Conservation (phyloP, 1,140 invertebrate genomes). For the Danaus plexippus region DNA sequence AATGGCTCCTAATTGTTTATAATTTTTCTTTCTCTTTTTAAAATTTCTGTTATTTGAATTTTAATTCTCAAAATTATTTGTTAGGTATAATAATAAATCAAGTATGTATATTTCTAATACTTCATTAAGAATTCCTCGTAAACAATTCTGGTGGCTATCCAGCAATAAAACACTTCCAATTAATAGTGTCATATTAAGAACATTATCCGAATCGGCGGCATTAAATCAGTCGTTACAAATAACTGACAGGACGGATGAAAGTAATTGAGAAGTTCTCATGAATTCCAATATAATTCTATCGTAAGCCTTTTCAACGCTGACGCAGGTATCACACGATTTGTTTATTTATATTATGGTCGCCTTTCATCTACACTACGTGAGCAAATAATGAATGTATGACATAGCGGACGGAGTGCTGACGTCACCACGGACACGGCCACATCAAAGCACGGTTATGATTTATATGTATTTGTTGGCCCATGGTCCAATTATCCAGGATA, state of each 20-base stretch:
- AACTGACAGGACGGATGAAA: slow-evolving; percentile 37
- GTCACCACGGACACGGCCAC: slow-evolving; percentile 57
- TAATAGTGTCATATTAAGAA: too few relatives aligned
- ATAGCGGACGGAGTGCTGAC: slow-evolving; percentile 31
- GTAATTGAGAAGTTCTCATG: slow-evolving; percentile 51
- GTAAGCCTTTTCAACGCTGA: slow-evolving; percentile 44
- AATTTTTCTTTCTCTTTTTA: too few relatives aligned
- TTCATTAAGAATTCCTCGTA: too few relatives aligned
- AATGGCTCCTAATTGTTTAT: too few relatives aligned
- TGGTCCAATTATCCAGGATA: slow-evolving; percentile 49
- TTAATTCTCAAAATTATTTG: too few relatives aligned
- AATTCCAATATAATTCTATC: slow-evolving; percentile 55
- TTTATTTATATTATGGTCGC: slow-evolving; percentile 65
- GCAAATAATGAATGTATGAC: slow-evolving; percentile 63
- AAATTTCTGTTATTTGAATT: too few relatives aligned
- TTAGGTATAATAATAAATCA: too few relatives aligned
- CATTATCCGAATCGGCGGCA: slow-evolving; percentile 2
- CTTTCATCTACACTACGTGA: slow-evolving; percentile 65
- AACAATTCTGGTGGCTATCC: too few relatives aligned
- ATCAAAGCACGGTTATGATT: slow-evolving; percentile 59
- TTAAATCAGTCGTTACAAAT: slow-evolving; percentile 36
- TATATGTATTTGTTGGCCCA: slow-evolving; percentile 53
- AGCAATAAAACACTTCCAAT: too few relatives aligned
- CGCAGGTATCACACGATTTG: slow-evolving; percentile 47
- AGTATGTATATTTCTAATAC: too few relatives aligned